Evolutionary conservation across 2,113 vertebrate genomes (phyloP), one percentile per base, ranked within the genome.

Genomic region (Reinhardtius hippoglossoides): DNA sequence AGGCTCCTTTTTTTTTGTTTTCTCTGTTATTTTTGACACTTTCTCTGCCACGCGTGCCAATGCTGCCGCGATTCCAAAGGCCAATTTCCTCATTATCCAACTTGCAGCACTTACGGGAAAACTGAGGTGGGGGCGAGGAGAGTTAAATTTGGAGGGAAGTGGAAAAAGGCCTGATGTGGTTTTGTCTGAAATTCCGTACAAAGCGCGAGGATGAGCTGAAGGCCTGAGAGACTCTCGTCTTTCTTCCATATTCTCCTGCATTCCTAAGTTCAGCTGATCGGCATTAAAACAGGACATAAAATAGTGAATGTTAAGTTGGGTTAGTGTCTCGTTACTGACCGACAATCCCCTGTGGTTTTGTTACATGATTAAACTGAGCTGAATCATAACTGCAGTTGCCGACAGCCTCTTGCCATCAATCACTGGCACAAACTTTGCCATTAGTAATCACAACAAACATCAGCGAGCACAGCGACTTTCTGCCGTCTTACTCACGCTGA

Each of bases 91-190:
- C 78, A 84, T 84, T 82, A 89, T 83, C 71, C 85, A 70, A 76
- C 71, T 84, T 56, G 65, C 62, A 80, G 67, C 67, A 50, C 62
- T 88, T 88, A 89, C 82, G 81, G 87, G 89, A 91, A 92, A 52
- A 84, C 74, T 60, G 73, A 78, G 77, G 72, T 67, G 86, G 71
- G 79, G 62, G 75, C 27, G 73, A 23, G 71, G 73, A 76, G 74
- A 71, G 80, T 81, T 78, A 86, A 82, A 74, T 67, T 79, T 78
- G 80, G 75, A 77, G 46, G 55, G 77, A 86, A 88, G 69, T 80
- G 88, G 74, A 85, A 86, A 85, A 74, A 55, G 62, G 58, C 74
- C 82, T 82, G 83, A 81, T 90, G 72, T 57, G 84, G 69, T 74
- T 81, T 82, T 61, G 40, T 59, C 44, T 80, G 14, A 85, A 74